Base-by-base conservation (phyloP, 2,888 invertebrate species). In the Caradrina kadenii region DNA sequence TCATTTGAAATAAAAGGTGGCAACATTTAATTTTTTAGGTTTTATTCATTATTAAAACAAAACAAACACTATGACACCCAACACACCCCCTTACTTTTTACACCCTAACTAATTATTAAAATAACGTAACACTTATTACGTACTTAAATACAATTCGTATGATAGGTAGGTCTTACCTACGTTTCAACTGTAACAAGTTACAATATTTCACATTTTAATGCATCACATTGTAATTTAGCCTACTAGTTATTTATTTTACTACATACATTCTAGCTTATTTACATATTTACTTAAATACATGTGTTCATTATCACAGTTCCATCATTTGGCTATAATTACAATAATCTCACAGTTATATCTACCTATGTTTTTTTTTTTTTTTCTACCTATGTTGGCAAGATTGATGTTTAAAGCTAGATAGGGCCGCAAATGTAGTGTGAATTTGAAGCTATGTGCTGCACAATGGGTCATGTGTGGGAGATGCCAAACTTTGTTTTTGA, bases 281-380 rank as follows among this genome's bases (percentile, higher is more conserved):
- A 67, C 52, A 45, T 64, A 77, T 54, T 59, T 79, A 65, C 52
- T 39, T 64, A 76, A 69, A 79, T 69, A 74, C 62, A 72, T 77
- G 65, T 71, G 69, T 74, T 72, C 56, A 74, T 84, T 84, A 84
- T 85, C 85, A 85, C 85, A 85, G 85, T 73, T 78, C 60, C 64
- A 79, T 64, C 54, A 78, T 85, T 85, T 85, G 85, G 85, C 82
- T 80, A 63, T 83, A 62, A 64, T 76, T 66, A 65, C 60, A 55
- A 58, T 45, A 45, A 45, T 45, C 45, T 45, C 45, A 45, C 17
- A 45, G 2, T 39, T 39, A 22, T 59, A 69, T 31, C 26, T 67
- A 67, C 21, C 19, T 55, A 48, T 52, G 31, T 21, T 68, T n/a
- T n/a, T n/a, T n/a, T n/a, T n/a, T n/a, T n/a, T n/a, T n/a, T n/a